phyloP scores from a whole-genome alignment of 2,797 vertebrate genomes.

The Coendou prehensilis region DNA sequence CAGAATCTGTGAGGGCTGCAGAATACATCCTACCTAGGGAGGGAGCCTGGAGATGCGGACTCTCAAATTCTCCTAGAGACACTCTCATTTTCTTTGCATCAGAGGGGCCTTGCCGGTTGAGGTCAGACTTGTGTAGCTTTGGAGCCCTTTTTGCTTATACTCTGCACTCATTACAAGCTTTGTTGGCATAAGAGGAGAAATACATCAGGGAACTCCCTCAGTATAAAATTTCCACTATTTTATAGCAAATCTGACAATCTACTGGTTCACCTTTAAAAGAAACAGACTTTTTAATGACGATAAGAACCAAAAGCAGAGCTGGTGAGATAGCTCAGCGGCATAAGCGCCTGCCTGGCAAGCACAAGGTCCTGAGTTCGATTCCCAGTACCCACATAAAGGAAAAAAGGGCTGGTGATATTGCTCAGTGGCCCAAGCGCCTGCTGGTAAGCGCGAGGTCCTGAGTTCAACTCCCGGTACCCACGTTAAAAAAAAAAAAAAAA shows the following conservation, averaged over 20 bases:
- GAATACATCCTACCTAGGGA: not conserved
- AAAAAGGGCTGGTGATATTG: too few relatives aligned
- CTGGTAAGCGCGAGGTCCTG: too few relatives aligned
- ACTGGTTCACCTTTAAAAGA: not conserved
- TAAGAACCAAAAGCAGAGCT: not conserved
- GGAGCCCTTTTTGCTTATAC: not conserved
- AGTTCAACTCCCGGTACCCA: too few relatives aligned
- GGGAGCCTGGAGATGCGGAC: not conserved
- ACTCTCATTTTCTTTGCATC: not conserved
- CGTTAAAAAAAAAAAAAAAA: too few relatives aligned
- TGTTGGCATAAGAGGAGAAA: not conserved
- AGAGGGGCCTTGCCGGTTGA: not conserved
- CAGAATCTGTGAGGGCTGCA: not conserved
- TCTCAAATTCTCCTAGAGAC: not conserved
- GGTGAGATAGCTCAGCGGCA: too few relatives aligned
- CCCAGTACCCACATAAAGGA: too few relatives aligned
- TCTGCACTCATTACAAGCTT: not conserved
- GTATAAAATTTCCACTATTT: not conserved
- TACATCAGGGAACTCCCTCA: not conserved
- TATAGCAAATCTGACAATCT: constrained; percentile 25
- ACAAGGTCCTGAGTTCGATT: too few relatives aligned
- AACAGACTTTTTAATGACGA: not conserved
- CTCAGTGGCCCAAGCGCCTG: too few relatives aligned
- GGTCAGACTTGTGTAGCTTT: not conserved
- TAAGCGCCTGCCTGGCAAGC: too few relatives aligned